Evolutionary conservation across 2,113 vertebrate genomes (phyloP), one percentile per base, ranked within the genome.

Genomic region (Odontesthes bonariensis): DNA sequence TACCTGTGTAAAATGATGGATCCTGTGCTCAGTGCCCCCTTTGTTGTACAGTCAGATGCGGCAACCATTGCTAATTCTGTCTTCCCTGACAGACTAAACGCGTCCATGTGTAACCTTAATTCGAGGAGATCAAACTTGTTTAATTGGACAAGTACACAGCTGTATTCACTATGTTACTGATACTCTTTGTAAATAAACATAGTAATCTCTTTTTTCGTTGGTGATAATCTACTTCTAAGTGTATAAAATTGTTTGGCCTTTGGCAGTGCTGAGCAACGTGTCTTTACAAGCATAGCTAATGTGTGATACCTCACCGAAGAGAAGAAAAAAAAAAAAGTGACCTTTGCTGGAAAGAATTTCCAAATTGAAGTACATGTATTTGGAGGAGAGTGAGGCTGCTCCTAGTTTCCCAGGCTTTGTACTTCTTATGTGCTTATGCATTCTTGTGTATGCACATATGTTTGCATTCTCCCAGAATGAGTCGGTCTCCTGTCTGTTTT

Each of bases 271-370:
- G 51, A 57, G 51, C 7, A 78, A 77, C 63, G 49, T 74, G 63
- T 47, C 72, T 88, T 82, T 75, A 83, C 72, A 77, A 75, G 68
- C 52, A 19, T 23, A 53, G 51, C 62, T 83, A 16, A 68, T 86
- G 84, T 70, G 49, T 55, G 60, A 83, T 75, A 66, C 69, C 33
- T 72, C 69, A 69, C 20, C 27, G 58, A 77, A 75, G 42, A 42
- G n/a, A n/a, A n/a, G n/a, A n/a, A n/a, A n/a, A 57, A 78, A 70
- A 58, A 69, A 57, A 77, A 32, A 69, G 47, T 88, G 89, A 87
- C 83, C 75, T 88, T 59, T 42, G 22, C 54, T 83, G 88, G 88
- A 92, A 92, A 66, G 81, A 85, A 90, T 91, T 84, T 86, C 54
- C 49, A 71, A 66, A 63, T 85, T 79, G 68, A 31, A 81, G 38